phyloP scores from a whole-genome alignment of 2,888 invertebrate genomes.

The Zaprionus bogoriensis region DNA sequence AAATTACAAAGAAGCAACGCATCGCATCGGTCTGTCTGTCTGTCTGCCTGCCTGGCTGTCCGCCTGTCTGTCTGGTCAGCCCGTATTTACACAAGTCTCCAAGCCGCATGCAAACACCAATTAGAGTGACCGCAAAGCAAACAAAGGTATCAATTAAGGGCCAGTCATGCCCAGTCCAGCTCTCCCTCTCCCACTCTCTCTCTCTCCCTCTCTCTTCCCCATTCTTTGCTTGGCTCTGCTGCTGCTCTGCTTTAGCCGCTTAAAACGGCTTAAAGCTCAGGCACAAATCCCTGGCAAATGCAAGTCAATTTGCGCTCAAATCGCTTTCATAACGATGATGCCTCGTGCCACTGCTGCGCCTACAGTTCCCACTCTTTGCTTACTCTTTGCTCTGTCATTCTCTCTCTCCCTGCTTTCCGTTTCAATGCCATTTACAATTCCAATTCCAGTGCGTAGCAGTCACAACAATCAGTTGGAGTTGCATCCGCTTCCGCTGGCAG shows the following conservation, averaged over 20 bases:
- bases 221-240: background rate
- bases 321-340: constrained; percentile 19
- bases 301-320: constrained; percentile 40
- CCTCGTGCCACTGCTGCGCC: background rate
- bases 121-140: constrained; percentile 77
- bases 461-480: constrained; percentile 66
- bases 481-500: constrained; percentile 67
- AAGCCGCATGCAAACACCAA: constrained; percentile 79
- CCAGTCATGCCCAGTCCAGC: constrained; percentile 19
- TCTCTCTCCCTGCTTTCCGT: background rate
- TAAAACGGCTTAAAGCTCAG: constrained; percentile 14
- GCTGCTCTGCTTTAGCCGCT: constrained; percentile 10
- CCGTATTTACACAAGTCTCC: constrained; percentile 72
- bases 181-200: background rate
- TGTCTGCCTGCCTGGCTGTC: background rate
- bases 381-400: too few species aligned
- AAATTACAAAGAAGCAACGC: constrained; percentile 70
- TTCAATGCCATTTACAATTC: background rate
- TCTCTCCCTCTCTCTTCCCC: background rate
- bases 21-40: constrained; percentile 2
- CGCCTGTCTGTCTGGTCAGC: constrained; percentile 56
- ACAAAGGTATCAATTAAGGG: constrained; percentile 76
- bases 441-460: constrained; percentile 35
- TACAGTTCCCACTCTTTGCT: too few species aligned
- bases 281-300: constrained; percentile 15